Evolutionary conservation across 2,113 vertebrate species (phyloP).

Genomic region (Tretioscincus oriximinensis): DNA sequence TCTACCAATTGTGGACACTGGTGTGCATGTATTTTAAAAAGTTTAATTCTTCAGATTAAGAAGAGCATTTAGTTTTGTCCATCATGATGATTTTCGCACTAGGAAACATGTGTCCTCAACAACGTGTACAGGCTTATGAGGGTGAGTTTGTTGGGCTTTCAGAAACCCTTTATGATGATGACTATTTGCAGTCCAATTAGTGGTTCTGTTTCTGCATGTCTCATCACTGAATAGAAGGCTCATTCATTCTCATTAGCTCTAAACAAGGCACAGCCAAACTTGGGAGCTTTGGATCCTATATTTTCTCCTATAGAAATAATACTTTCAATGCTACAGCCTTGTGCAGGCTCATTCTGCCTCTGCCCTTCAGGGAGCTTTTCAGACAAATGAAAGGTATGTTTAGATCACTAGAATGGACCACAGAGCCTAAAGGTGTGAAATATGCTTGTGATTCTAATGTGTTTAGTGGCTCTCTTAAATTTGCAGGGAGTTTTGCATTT

Average conservation of each 20-base stretch:
- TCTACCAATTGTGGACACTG: background rate
- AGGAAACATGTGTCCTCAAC: background rate
- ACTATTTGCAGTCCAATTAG: constrained; percentile 14
- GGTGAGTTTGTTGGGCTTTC: background rate
- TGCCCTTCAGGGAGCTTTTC: background rate
- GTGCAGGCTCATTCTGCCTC: background rate
- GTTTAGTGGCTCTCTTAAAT: too few relatives aligned
- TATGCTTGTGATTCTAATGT: background rate
- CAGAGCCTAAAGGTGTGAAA: background rate
- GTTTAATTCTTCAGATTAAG: background rate
- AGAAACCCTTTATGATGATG: background rate
- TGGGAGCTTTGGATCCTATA: background rate
- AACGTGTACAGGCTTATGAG: background rate
- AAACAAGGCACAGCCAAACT: background rate
- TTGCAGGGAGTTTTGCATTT: too few relatives aligned
- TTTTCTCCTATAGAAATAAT: background rate
- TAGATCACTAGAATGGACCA: background rate
- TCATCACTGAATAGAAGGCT: background rate
- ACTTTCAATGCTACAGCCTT: background rate
- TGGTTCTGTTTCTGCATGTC: background rate
- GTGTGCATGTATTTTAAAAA: background rate
- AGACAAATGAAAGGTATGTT: too few relatives aligned
- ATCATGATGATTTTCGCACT: background rate
- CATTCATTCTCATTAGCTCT: constrained; percentile 16
- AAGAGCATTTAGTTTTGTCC: background rate